These are phyloP conservation scores for Hymenopus coronatus DNA, from an alignment of 2,888 invertebrate species.

Conservation along the genomic window DNA sequence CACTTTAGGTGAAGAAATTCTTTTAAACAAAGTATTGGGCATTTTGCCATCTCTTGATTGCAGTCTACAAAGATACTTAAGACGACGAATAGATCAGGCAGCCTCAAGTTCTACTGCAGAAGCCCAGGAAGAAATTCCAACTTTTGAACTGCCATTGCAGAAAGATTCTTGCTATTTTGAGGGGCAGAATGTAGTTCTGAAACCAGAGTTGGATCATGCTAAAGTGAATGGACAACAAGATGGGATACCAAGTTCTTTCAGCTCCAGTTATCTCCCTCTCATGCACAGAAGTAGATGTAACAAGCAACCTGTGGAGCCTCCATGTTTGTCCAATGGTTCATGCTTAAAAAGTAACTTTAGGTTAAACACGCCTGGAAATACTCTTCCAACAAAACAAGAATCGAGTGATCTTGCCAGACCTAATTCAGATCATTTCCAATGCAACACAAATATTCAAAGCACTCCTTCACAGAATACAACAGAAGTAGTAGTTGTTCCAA, in stretches of 20 bases:
- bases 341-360: slow-evolving; percentile 20
- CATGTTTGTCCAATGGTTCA: slow-evolving; percentile 8
- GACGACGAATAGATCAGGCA: slow-evolving; percentile 21
- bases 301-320: slow-evolving; percentile 20
- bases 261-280: slow-evolving; percentile 22
- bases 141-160: background rate
- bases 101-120: background rate
- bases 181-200: background rate
- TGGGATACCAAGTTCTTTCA: no score
- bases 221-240: background rate
- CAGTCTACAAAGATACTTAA: slow-evolving; percentile 21
- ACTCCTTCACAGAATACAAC: no score
- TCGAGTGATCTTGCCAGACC: background rate
- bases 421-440: no score
- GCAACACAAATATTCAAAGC: no score
- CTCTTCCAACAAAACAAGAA: slow-evolving; percentile 23
- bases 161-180: background rate
- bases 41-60: slow-evolving; percentile 24
- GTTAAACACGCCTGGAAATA: background rate
- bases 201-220: background rate
- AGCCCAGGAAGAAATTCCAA: background rate
- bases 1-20: slow-evolving; percentile 9
- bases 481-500: no score
- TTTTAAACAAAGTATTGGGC: slow-evolving; percentile 23
- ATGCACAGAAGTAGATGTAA: background rate